These are phyloP conservation scores for Brenthis daphne DNA, from an alignment of 2,888 invertebrate species.

Conservation along the genomic window DNA sequence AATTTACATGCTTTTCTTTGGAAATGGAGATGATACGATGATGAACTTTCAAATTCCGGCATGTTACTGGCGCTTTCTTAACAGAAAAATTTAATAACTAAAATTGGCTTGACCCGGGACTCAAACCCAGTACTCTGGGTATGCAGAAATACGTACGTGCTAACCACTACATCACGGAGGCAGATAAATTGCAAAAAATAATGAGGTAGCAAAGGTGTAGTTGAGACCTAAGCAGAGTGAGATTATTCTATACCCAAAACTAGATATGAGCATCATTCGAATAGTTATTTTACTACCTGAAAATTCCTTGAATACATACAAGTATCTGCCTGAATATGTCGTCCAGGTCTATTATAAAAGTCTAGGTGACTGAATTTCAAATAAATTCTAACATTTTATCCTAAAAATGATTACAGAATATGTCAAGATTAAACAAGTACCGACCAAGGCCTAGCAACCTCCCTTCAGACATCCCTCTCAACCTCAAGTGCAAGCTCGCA, in stretches of 20 bases:
- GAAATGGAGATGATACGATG: too few relatives aligned
- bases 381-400: constrained; percentile 11
- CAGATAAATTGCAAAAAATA: too few relatives aligned
- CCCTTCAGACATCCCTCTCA: constrained; percentile 25
- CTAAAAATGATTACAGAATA: constrained; percentile 18
- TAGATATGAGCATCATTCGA: not conserved
- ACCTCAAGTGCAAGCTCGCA: constrained; percentile 27
- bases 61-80: too few relatives aligned
- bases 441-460: constrained; percentile 23
- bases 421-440: constrained; percentile 12
- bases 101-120: too few relatives aligned
- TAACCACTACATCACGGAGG: too few relatives aligned
- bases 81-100: too few relatives aligned
- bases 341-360: constrained; percentile 1
- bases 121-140: too few relatives aligned
- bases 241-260: not conserved
- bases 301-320: not conserved
- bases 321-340: not conserved
- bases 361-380: constrained; percentile 1
- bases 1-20: too few relatives aligned
- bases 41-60: too few relatives aligned
- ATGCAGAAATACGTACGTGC: too few relatives aligned
- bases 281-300: not conserved
- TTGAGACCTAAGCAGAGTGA: too few relatives aligned
- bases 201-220: too few relatives aligned